A percentile compares a stretch with the other conserved stretches of the same genome.
Conservation (phyloP, 2,797 vertebrate genomes). For the Naso thynnoides region DNA sequence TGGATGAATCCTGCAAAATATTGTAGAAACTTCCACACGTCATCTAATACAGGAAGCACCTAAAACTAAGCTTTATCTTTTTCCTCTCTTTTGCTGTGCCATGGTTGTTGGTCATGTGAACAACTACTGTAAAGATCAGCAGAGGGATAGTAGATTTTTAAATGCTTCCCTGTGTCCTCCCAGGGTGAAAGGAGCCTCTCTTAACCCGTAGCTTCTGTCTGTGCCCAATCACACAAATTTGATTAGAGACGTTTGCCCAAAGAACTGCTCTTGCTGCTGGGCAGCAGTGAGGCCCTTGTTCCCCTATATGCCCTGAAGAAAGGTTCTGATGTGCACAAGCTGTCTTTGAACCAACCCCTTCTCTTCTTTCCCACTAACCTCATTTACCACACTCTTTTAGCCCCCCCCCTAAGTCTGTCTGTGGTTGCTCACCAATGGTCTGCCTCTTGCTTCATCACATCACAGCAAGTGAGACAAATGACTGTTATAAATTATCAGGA, state of each 20-base stretch:
- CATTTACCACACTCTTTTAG: constrained; percentile 64
- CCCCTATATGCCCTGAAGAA: constrained; percentile 70
- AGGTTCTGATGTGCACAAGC: constrained; percentile 66
- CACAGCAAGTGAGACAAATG: constrained; percentile 67
- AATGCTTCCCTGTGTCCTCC: constrained; percentile 73
- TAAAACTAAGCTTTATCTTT: constrained; percentile 61
- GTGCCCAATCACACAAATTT: constrained; percentile 82
- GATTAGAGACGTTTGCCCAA: constrained; percentile 80
- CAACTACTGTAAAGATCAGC: constrained; percentile 67
- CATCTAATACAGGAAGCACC: constrained; percentile 52
- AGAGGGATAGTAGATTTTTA: constrained; percentile 62
- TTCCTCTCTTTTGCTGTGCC: constrained; percentile 54
- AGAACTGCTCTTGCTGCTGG: constrained; percentile 65
- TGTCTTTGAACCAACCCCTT: constrained; percentile 68
- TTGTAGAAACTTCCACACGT: constrained; percentile 35
- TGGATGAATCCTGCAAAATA: constrained; percentile 42
- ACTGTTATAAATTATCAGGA: constrained; percentile 60
- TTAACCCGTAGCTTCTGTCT: constrained; percentile 56
- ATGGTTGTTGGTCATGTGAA: constrained; percentile 77
- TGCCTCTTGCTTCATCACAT: constrained; percentile 56
- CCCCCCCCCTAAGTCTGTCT: constrained; percentile 20
- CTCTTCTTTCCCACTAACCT: constrained; percentile 71
- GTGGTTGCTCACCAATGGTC: constrained; percentile 37
- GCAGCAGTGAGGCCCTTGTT: constrained; percentile 75
- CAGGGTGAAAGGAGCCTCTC: constrained; percentile 74